phyloP scores from a whole-genome alignment of 2,888 invertebrate genomes.

The Drosophila percnosoma region DNA sequence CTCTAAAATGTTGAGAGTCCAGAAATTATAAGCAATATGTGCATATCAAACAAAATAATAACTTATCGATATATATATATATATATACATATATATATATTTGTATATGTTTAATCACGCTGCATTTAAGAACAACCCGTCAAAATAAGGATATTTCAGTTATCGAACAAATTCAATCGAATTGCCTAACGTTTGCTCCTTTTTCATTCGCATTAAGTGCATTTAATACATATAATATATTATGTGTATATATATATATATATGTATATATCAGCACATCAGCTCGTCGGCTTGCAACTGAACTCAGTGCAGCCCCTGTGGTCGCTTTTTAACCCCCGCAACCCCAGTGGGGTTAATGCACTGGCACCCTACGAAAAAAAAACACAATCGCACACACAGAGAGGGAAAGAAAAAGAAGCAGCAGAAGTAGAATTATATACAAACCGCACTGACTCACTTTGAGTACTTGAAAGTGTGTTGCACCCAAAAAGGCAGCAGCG shows the following conservation, averaged over 20 bases:
- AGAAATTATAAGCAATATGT: not conserved
- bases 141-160: not conserved
- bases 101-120: not conserved
- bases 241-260: not conserved
- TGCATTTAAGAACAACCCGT: not conserved
- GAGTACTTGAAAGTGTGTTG: conserved; percentile 74
- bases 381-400: conserved; percentile 1
- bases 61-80: too few relatives aligned
- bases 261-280: not conserved
- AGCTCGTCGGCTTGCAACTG: conserved; percentile 9
- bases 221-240: not conserved
- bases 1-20: not conserved
- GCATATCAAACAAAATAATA: not conserved
- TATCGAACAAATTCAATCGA: not conserved
- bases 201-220: too few relatives aligned
- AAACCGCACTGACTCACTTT: conserved; percentile 56
- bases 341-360: conserved; percentile 68
- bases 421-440: conserved; percentile 43
- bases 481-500: conserved; percentile 63
- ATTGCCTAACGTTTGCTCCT: too few relatives aligned
- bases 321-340: conserved; percentile 17
- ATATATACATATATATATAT: not conserved
- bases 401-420: conserved; percentile 7
- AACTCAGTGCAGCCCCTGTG: conserved; percentile 6
- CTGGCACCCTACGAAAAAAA: conserved; percentile 61